Percentiles rank a stretch among this genome's conserved stretches.
phyloP scores from a whole-genome alignment of 2,888 invertebrate species.

The Cephus pygmeus region DNA sequence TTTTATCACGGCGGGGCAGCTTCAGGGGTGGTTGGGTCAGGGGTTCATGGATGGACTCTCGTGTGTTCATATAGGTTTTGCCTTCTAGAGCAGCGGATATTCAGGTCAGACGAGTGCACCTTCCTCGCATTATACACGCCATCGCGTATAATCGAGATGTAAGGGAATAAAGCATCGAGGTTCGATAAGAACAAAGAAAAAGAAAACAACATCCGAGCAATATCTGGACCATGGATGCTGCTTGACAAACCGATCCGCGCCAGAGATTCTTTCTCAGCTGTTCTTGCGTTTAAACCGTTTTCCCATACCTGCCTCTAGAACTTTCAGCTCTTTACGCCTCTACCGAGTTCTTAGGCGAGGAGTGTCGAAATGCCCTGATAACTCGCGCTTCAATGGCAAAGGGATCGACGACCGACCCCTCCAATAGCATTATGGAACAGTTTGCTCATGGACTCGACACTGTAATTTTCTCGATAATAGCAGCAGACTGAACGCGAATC shows the following conservation, averaged over 20 bases:
- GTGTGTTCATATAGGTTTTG: constrained; percentile 9
- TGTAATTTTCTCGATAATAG: not conserved
- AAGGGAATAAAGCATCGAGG: not conserved
- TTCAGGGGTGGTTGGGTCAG: not conserved
- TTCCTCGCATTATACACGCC: constrained; percentile 43
- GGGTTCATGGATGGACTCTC: not conserved
- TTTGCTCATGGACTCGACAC: not conserved
- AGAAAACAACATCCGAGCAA: not conserved
- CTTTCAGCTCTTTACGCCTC: not conserved
- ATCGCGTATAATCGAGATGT: constrained; percentile 39
- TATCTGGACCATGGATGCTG: not conserved
- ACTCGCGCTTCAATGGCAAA: not conserved
- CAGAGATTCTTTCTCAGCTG: not conserved
- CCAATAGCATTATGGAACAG: not conserved
- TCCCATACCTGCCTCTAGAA: not conserved
- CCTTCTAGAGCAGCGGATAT: constrained; percentile 29
- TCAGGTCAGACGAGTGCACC: constrained; percentile 36
- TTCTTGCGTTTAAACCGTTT: not conserved
- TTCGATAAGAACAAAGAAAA: not conserved
- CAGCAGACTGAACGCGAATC: too few species aligned
- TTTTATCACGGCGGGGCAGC: constrained; percentile 44
- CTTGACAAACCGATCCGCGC: not conserved
- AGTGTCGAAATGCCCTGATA: not conserved
- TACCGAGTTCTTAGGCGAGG: not conserved
- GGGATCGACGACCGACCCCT: not conserved